Conservation (phyloP, 2,797 vertebrate genomes). For the Amazonetta brasiliensis region DNA sequence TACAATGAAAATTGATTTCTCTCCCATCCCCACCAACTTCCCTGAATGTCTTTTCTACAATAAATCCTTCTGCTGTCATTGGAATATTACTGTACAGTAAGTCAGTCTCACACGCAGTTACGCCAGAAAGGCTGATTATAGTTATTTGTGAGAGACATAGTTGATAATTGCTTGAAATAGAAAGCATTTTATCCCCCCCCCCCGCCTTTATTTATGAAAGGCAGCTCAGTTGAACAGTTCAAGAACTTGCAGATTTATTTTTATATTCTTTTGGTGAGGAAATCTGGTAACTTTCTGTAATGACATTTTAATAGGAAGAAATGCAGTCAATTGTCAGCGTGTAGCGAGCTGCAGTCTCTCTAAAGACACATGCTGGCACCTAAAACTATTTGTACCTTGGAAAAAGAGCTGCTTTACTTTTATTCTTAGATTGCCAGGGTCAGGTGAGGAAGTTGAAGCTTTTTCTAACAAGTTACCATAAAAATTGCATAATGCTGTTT, state of each 20-base stretch:
- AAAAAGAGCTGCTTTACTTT: background rate
- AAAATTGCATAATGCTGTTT: background rate
- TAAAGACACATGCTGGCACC: background rate
- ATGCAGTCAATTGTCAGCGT: background rate
- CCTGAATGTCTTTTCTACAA: background rate
- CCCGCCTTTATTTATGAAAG: background rate
- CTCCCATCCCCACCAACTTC: background rate
- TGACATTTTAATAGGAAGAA: conserved; percentile 1
- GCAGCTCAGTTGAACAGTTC: background rate
- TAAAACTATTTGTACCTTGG: background rate
- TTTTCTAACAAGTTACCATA: background rate
- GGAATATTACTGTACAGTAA: background rate
- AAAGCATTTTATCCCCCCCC: background rate
- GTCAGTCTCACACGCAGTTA: background rate
- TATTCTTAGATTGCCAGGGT: background rate
- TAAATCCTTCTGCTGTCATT: background rate
- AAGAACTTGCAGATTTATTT: background rate
- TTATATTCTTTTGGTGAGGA: background rate
- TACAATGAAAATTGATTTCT: background rate
- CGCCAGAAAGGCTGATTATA: background rate
- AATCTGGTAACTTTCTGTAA: background rate
- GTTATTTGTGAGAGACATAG: background rate
- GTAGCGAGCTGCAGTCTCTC: background rate
- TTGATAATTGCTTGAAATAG: background rate
- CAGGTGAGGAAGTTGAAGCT: background rate